Base-by-base conservation (phyloP, 2,797 vertebrate genomes). In the Chloroceryle inda region DNA sequence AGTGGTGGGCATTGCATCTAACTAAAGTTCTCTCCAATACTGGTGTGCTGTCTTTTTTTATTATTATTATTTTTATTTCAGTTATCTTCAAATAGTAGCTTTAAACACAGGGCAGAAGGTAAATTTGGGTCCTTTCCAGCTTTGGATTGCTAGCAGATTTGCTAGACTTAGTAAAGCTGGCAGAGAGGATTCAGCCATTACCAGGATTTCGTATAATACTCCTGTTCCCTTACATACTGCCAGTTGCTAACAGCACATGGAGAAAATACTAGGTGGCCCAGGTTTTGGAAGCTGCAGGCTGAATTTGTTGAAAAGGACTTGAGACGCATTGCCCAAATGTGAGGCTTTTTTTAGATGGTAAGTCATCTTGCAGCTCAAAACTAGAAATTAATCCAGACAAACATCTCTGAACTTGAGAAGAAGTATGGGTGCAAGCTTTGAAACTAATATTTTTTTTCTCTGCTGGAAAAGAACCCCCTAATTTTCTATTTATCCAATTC, bases 71-170 rank as follows among this genome's bases (percentile, higher is more conserved):
- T 35, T 35, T 35, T 85, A 22, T 58, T 88, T 81, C 16, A 45
- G 1, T 86, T 90, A 20, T 77, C 85, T 92, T 94, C 6, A 76
- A 86, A 86, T 61, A 89, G 53, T 95, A 80, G 68, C 62, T 97
- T 96, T 71, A 80, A 88, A 58, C 18, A 89, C 19, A 40, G 68
- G 91, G 81, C 76, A 96, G 96, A 96, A 97, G 92, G 92, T 96
- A 88, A 95, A 83, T 89, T 53, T 97, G 91, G 52, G 67, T 72
- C 42, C 19, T 79, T 92, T 97, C 89, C 92, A 97, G 66, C 24
- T 96, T 62, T 86, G 88, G 75, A 94, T 68, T 95, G 61, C 88
- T 76, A 96, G 75, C 22, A 95, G 62, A 94, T 97, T 97, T 97
- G 71, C 66, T 95, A 94, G 85, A 85, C 5, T 21, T 96, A 95